phyloP scores from a whole-genome alignment of 2,888 invertebrate genomes.

The Phlogophora meticulosa region DNA sequence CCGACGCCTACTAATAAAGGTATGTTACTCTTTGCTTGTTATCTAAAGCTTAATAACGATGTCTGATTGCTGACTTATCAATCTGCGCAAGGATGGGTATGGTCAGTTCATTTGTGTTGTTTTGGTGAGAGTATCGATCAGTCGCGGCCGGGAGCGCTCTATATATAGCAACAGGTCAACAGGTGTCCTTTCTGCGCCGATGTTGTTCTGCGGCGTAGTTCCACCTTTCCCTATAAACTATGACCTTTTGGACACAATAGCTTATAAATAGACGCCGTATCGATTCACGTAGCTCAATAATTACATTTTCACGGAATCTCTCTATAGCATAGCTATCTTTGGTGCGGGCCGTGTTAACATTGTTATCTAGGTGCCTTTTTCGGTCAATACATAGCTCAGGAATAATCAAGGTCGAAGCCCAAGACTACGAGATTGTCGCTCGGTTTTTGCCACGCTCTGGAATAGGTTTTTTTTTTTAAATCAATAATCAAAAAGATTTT shows the following conservation, averaged over 20 bases:
- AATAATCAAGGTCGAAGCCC: slow-evolving; percentile 13
- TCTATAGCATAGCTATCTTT: slow-evolving; percentile 3
- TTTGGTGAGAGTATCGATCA: slow-evolving; percentile 81
- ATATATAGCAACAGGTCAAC: slow-evolving; percentile 89
- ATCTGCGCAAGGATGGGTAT: slow-evolving; percentile 38
- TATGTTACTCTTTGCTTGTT: slow-evolving; percentile 63
- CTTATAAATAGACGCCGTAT: slow-evolving; percentile 60
- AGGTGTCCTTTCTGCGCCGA: slow-evolving; percentile 76
- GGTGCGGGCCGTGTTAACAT: slow-evolving; percentile 44
- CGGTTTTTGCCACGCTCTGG: background rate
- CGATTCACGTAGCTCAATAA: slow-evolving; percentile 39
- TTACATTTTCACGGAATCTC: slow-evolving; percentile 8
- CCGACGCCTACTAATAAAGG: slow-evolving; percentile 87
- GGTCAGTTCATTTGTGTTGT: slow-evolving; percentile 65
- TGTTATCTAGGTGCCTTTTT: slow-evolving; percentile 24
- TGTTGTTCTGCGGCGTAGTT: slow-evolving; percentile 78
- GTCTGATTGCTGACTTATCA: slow-evolving; percentile 29
- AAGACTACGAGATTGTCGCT: background rate
- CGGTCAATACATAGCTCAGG: slow-evolving; percentile 29
- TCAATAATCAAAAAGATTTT: background rate
- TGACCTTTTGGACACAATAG: slow-evolving; percentile 74
- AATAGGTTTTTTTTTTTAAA: background rate
- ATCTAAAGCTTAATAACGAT: slow-evolving; percentile 18
- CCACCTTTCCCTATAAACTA: slow-evolving; percentile 68
- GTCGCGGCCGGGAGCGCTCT: slow-evolving; percentile 78